Evolutionary conservation across 2,797 vertebrate genomes (phyloP), one percentile per base, ranked within the genome.

Genomic region (Thalassophryne amazonica): DNA sequence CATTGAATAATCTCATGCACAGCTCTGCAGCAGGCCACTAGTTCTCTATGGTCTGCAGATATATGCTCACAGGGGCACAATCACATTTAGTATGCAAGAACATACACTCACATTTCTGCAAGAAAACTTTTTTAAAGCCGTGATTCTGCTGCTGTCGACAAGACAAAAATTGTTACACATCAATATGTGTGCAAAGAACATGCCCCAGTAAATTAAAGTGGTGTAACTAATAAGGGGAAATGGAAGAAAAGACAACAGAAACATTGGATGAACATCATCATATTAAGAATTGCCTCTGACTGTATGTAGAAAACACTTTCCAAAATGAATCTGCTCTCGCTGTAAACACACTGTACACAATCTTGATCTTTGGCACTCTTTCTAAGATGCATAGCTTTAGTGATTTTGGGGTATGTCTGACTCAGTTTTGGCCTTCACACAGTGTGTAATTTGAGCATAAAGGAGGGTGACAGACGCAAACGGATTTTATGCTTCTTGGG

Each of bases 191-290:
- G 35, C 22, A 42, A 65, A 72, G 33, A 63, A 30, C 32, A 48
- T 3, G 7, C 67, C 67, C 76, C 49, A 73, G 69, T 80, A 68
- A 56, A 66, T 57, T 36, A 75, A 57, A 60, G 32, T 3, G 6
- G 12, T 31, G 0, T 24, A 31, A 69, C 19, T 7, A 38, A 15
- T 27, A 66, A 13, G 50, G 60, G 54, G 36, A 69, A 62, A 58
- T 32, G 3, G 9, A 24, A 40, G 33, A 40, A 21, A 32, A 48
- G 21, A 50, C 43, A 34, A 41, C 30, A 48, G 21, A 46, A 10
- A 4, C 14, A 6, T 10, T 32, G 15, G 10, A 16, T 3, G 1
- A 33, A 35, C 15, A n/a, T n/a, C n/a, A n/a, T n/a, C n/a, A n/a
- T n/a, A n/a, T n/a, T n/a, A n/a, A n/a, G n/a, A n/a, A n/a, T n/a